Conservation (phyloP, 2,113 vertebrate species). For the Tyrannus savana region DNA sequence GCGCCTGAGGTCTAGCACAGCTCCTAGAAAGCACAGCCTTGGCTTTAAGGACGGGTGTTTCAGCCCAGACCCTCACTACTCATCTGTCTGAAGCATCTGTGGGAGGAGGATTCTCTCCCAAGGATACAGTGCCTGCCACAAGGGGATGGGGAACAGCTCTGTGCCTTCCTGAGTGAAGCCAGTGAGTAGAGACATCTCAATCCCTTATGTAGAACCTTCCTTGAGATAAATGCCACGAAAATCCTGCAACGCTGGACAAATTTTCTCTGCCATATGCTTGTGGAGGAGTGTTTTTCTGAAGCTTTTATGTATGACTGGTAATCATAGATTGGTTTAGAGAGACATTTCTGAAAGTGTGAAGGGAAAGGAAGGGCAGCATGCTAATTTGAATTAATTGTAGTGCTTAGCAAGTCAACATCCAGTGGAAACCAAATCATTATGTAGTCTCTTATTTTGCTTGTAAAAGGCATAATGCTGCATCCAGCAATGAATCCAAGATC, state of each 20-base stretch:
- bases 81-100: background rate
- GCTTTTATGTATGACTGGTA: constrained; percentile 56
- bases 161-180: background rate
- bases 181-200: background rate
- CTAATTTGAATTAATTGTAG: constrained; percentile 60
- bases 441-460: background rate
- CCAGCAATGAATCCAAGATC: background rate
- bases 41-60: background rate
- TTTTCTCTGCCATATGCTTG: constrained; percentile 64
- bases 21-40: constrained; percentile 16
- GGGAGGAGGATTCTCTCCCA: background rate
- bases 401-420: constrained; percentile 36
- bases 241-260: background rate
- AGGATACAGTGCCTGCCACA: background rate
- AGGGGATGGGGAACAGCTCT: background rate
- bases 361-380: constrained; percentile 46
- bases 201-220: background rate
- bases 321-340: constrained; percentile 62
- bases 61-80: background rate
- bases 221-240: constrained; percentile 33
- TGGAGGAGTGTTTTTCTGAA: constrained; percentile 68
- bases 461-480: background rate
- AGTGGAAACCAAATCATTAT: constrained; percentile 13
- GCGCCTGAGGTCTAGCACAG: background rate
- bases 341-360: constrained; percentile 63